These are phyloP conservation scores for Penaeus chinensis DNA, from an alignment of 1,140 invertebrate species.

Conservation along the genomic window DNA sequence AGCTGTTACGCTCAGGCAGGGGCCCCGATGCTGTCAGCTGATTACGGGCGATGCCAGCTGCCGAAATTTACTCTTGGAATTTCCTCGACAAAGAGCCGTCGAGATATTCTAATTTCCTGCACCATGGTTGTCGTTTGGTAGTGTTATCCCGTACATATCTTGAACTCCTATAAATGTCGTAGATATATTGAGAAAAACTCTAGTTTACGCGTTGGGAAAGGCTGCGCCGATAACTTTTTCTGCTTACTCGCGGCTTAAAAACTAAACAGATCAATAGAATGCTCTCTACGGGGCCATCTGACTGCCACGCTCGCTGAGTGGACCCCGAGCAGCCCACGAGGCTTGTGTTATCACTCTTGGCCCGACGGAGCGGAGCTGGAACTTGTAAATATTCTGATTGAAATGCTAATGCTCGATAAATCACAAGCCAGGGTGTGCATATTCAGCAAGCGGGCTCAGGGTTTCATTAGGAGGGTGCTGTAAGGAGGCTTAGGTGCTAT, in stretches of 20 bases:
- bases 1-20: slow-evolving; percentile 58
- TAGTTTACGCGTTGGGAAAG: background rate
- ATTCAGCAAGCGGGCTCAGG: slow-evolving; percentile 28
- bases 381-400: slow-evolving; percentile 60
- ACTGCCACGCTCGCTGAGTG: slow-evolving; percentile 51
- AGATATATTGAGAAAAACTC: background rate
- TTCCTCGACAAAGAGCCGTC: slow-evolving; percentile 12
- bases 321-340: slow-evolving; percentile 55
- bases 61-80: slow-evolving; percentile 51
- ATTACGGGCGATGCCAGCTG: slow-evolving; percentile 46
- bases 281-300: slow-evolving; percentile 54
- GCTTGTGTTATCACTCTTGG: slow-evolving; percentile 55
- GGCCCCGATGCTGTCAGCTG: slow-evolving; percentile 61
- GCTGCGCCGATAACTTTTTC: slow-evolving; percentile 45
- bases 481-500: too few species aligned
- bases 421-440: slow-evolving; percentile 55
- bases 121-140: background rate
- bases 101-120: background rate
- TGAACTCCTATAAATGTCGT: too few species aligned
- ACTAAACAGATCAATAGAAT: slow-evolving; percentile 63
- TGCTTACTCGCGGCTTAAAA: slow-evolving; percentile 57
- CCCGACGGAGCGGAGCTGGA: slow-evolving; percentile 30
- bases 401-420: slow-evolving; percentile 60
- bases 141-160: background rate
- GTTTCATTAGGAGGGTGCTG: slow-evolving; percentile 21